Percentiles rank a stretch among this genome's conserved stretches.
These are phyloP conservation scores for Caenorhabditis imperialis DNA, from an alignment of 2,888 invertebrate species.

Conservation along the genomic window DNA sequence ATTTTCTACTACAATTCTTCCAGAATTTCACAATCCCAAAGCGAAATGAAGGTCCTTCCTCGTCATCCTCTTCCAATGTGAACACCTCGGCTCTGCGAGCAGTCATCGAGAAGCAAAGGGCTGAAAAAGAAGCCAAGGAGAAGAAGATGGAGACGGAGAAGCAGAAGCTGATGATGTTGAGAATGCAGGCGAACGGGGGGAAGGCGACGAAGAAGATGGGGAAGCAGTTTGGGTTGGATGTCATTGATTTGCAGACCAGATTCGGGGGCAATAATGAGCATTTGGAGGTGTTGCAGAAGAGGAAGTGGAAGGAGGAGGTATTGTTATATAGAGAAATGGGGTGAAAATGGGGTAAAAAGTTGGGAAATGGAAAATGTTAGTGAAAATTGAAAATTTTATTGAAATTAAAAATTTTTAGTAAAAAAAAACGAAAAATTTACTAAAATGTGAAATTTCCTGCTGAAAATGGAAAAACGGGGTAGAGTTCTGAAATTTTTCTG, in stretches of 20 bases:
- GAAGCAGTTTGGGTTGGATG: conserved; percentile 69
- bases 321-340: not conserved
- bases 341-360: not conserved
- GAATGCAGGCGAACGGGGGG: conserved; percentile 71
- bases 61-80: conserved; percentile 25
- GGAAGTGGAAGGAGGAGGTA: conserved; percentile 65
- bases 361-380: not conserved
- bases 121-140: conserved; percentile 54
- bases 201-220: conserved; percentile 74
- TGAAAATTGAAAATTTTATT: too few relatives aligned
- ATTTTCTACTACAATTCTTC: too few relatives aligned
- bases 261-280: conserved; percentile 66
- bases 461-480: too few relatives aligned
- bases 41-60: conserved; percentile 47
- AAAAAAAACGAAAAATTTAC: too few relatives aligned
- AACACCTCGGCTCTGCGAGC: conserved; percentile 52
- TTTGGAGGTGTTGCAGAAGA: conserved; percentile 63
- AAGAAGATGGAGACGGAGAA: conserved; percentile 59
- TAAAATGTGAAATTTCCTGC: too few relatives aligned
- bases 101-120: conserved; percentile 54
- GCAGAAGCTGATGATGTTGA: conserved; percentile 63
- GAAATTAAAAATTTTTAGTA: too few relatives aligned
- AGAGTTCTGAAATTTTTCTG: too few relatives aligned
- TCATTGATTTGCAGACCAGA: conserved; percentile 68
- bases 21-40: conserved; percentile 69